Percentiles rank a stretch among this genome's conserved stretches.
Conservation (phyloP, 2,888 invertebrate species). For the Brachyptera risi region DNA sequence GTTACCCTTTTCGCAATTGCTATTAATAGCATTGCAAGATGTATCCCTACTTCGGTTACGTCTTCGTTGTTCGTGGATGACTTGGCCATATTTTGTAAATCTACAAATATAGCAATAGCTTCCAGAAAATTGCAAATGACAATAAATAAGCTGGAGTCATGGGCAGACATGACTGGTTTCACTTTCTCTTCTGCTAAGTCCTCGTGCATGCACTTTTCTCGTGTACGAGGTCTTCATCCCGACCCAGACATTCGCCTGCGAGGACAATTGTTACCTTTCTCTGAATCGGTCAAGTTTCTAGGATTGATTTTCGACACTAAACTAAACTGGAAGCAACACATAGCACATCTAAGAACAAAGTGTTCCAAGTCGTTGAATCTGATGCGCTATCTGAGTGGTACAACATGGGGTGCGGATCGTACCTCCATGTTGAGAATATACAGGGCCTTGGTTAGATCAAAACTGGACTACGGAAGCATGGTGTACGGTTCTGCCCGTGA, state of each 20-base stretch:
- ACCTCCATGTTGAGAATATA: constrained; percentile 8
- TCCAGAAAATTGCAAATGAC: background rate
- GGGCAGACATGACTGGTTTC: constrained; percentile 16
- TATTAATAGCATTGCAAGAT: constrained; percentile 14
- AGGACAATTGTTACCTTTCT: background rate
- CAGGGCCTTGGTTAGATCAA: background rate
- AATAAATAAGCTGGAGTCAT: constrained; percentile 7
- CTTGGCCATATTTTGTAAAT: constrained; percentile 15
- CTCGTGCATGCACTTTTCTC: constrained; percentile 18
- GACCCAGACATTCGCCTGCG: constrained; percentile 11
- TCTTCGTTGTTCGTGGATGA: constrained; percentile 22
- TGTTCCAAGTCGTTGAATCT: constrained; percentile 10
- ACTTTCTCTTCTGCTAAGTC: constrained; percentile 11
- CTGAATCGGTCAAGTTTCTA: constrained; percentile 1
- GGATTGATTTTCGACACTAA: constrained; percentile 11
- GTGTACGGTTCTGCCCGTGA: background rate
- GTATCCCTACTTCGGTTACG: background rate
- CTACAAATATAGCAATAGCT: background rate
- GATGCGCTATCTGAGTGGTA: constrained; percentile 5
- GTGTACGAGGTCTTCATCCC: background rate
- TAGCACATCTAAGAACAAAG: background rate
- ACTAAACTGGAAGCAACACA: constrained; percentile 20
- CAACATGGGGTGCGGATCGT: constrained; percentile 15
- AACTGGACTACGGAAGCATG: constrained; percentile 1
- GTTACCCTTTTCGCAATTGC: constrained; percentile 21